Conservation (phyloP, 2,888 invertebrate genomes). For the Mylabris sibirica region DNA sequence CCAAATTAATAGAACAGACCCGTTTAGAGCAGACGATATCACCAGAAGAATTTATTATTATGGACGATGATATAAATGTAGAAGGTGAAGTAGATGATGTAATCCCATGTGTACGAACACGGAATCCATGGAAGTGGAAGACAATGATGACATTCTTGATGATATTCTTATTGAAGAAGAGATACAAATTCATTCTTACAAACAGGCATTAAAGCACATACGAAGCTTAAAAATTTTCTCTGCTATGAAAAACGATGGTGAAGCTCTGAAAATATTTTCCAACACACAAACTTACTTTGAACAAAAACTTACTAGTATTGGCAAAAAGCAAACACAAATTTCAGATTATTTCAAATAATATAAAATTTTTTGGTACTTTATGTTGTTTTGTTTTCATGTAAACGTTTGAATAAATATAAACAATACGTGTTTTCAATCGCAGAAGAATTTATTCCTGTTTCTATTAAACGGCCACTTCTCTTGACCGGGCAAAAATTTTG, state of each 20-base stretch:
- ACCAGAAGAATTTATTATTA: slow-evolving; percentile 8
- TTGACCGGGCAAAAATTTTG: slow-evolving; percentile 8
- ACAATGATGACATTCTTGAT: background rate
- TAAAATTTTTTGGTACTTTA: background rate
- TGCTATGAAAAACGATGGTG: background rate
- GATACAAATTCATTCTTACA: background rate
- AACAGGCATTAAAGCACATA: background rate
- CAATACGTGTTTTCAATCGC: background rate
- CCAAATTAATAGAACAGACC: background rate
- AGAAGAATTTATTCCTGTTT: background rate
- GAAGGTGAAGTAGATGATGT: slow-evolving; percentile 10
- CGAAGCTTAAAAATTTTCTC: background rate
- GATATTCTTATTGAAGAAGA: background rate
- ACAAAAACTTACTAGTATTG: slow-evolving; percentile 3
- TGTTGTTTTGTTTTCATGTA: background rate
- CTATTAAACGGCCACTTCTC: slow-evolving; percentile 10
- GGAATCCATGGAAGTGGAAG: background rate
- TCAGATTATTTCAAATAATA: background rate
- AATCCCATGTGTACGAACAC: background rate
- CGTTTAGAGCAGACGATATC: background rate
- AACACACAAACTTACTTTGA: background rate
- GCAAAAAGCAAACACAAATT: background rate
- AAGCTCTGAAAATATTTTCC: background rate
- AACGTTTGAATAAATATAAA: background rate
- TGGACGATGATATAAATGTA: background rate